Evolutionary conservation across 2,797 vertebrate genomes (phyloP).

Genomic region (Pantherophis vulpinus): DNA sequence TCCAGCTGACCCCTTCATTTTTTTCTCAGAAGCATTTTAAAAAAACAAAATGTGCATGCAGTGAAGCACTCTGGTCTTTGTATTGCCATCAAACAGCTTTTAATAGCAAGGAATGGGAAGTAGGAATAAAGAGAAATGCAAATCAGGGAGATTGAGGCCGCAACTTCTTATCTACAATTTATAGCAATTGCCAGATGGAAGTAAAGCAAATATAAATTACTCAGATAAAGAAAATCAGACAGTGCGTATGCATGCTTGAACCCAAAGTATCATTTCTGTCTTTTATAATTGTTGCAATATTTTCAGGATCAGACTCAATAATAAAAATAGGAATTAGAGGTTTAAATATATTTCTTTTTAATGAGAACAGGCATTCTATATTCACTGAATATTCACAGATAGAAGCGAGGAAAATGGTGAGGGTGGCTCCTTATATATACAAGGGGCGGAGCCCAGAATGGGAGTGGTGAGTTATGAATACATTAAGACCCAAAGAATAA

Average conservation of each 20-base stretch:
- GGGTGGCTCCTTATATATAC: too few species aligned
- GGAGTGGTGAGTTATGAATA: too few species aligned
- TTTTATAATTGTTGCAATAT: too few species aligned
- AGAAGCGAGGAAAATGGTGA: too few species aligned
- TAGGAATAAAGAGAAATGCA: not conserved
- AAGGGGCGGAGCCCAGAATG: too few species aligned
- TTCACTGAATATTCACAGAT: too few species aligned
- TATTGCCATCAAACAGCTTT: not conserved
- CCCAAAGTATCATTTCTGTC: not conserved
- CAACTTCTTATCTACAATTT: not conserved
- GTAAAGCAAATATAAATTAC: conserved; percentile 3
- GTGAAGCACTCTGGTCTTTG: not conserved
- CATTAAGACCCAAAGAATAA: too few species aligned
- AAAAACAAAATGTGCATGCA: not conserved
- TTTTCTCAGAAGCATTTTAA: not conserved
- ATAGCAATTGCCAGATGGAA: not conserved
- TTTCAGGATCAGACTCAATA: too few species aligned
- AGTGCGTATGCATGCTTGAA: not conserved
- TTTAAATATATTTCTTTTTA: too few species aligned
- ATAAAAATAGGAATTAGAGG: too few species aligned
- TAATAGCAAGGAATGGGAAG: not conserved
- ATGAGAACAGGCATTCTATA: too few species aligned
- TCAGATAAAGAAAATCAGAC: not conserved
- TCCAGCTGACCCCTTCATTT: not conserved
- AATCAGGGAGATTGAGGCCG: not conserved